Base-by-base conservation (phyloP, 2,888 invertebrate species). In the Eilema caniola region DNA sequence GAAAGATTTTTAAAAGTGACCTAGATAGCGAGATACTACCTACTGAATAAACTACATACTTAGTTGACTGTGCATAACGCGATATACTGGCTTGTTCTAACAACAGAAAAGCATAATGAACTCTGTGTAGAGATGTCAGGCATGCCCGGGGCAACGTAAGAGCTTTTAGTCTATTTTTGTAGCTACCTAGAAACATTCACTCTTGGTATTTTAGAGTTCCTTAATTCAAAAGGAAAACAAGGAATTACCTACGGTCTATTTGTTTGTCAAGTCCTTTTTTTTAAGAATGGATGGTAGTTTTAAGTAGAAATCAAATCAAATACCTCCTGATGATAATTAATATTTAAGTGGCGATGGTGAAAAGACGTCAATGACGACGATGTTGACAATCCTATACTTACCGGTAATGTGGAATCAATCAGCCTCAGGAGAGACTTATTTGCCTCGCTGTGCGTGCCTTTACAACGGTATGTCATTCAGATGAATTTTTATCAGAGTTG, bases 1-100 rank as follows among this genome's bases (percentile, higher is more conserved):
- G 47, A 70, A 73, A 74, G 76, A 70, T 74, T 76, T n/a, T 77
- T 77, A 79, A 79, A 81, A 77, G 47, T 71, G 80, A 76, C 75
- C 81, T 73, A 77, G 73, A 80, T 76, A 77, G 76, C 75, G 66
- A 61, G 76, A 71, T 66, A 72, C 33, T 37, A 33, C 33, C 76
- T 69, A 75, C 62, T 70, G 65, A 74, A 72, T 73, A 64, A 73
- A 66, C 73, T 75, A 73, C 56, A 77, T 70, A 66, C 66, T 75
- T 68, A 75, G 67, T 67, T 70, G 67, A 60, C 69, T 20, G 23
- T 69, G 66, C 66, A 75, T 74, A 70, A 11, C 37, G 62, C 28
- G 71, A 61, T 24, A 41, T 41, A 62, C 53, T 28, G 3, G 11
- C 28, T 63, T 74, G 72, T 74, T 76, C 67, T 72, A 61, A 71